phyloP scores from a whole-genome alignment of 2,797 vertebrate genomes.

The Botia kubotai region DNA sequence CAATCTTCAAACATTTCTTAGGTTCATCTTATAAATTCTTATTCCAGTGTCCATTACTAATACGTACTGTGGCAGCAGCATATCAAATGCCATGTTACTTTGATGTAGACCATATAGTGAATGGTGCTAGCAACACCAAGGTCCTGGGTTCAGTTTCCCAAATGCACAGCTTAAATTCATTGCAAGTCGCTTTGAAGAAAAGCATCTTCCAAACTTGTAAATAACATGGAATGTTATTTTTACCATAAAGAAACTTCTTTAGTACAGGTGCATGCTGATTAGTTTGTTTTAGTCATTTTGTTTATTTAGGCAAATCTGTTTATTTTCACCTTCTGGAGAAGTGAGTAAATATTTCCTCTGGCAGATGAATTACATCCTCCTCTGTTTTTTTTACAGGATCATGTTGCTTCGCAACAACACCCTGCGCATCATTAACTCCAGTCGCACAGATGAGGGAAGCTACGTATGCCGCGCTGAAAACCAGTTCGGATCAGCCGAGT shows the following conservation, averaged over 20 bases:
- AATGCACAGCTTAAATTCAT: too few species aligned
- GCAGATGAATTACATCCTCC: conserved; percentile 12
- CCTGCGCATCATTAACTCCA: conserved; percentile 89
- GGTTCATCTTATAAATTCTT: too few species aligned
- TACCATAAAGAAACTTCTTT: not conserved
- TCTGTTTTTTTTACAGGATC: conserved; percentile 71
- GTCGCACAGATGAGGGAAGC: conserved; percentile 90
- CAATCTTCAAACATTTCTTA: too few species aligned
- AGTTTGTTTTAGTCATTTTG: not conserved
- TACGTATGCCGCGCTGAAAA: conserved; percentile 92
- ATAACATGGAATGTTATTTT: not conserved
- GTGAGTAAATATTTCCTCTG: not conserved
- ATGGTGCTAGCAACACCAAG: too few species aligned
- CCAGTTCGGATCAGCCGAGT: conserved; percentile 92
- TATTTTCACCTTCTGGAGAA: conserved; percentile 51
- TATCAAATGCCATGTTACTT: too few species aligned
- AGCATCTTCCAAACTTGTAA: too few species aligned
- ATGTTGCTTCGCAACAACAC: conserved; percentile 91
- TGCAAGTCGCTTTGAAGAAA: too few species aligned
- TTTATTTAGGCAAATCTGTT: conserved; percentile 2
- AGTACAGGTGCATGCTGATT: not conserved
- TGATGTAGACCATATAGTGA: too few species aligned
- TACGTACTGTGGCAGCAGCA: too few species aligned
- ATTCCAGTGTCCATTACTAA: too few species aligned
- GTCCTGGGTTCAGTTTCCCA: too few species aligned